Conservation (phyloP, 2,113 vertebrate genomes). For the Romanogobio albipinnatus region DNA sequence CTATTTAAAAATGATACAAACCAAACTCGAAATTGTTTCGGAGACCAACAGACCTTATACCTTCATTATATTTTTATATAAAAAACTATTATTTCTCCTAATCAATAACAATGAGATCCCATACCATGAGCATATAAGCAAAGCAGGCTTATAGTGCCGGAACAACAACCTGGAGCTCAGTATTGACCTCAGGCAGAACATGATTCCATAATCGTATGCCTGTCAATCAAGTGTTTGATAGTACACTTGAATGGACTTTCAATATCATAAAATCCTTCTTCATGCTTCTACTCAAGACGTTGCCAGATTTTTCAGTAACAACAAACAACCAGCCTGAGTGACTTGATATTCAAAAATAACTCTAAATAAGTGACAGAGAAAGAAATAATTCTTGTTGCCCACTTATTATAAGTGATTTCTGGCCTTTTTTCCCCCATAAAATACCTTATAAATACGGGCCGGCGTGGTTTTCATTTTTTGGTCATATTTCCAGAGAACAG, state of each 20-base stretch:
- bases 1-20: neutral
- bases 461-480: neutral
- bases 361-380: neutral
- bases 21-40: neutral
- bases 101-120: neutral
- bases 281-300: neutral
- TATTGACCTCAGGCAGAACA: neutral
- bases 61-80: constrained; percentile 24
- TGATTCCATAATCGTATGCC: neutral
- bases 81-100: neutral
- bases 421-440: neutral
- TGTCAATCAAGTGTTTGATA: neutral
- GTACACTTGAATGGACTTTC: neutral
- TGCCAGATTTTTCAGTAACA: neutral
- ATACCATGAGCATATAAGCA: neutral
- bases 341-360: neutral
- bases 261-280: constrained; percentile 5
- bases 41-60: constrained; percentile 7
- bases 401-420: neutral
- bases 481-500: neutral
- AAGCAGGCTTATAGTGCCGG: neutral
- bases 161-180: neutral
- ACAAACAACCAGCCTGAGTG: neutral
- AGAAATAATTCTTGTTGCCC: neutral
- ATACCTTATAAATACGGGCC: neutral